These are phyloP conservation scores for Ceratosolen fusciceps DNA, from an alignment of 1,140 invertebrate genomes.

Conservation along the genomic window DNA sequence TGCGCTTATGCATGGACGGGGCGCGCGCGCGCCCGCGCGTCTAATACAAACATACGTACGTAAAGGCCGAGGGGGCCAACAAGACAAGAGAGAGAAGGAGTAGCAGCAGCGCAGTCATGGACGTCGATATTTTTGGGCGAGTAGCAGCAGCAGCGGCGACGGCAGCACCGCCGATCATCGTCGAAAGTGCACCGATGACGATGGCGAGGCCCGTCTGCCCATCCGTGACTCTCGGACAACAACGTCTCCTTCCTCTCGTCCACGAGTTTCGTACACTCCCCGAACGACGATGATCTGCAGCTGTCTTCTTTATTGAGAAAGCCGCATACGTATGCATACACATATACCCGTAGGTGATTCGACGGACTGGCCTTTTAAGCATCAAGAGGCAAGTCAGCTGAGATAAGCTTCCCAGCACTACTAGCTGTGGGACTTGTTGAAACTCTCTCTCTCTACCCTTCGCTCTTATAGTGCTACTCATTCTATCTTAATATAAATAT, in stretches of 20 bases:
- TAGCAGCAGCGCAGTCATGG: conserved; percentile 62
- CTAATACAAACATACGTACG: conserved; percentile 25
- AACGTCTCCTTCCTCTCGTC: conserved; percentile 43
- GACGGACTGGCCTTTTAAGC: not conserved
- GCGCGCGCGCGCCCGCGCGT: not conserved
- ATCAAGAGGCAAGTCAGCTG: conserved; percentile 22
- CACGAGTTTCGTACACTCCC: conserved; percentile 49
- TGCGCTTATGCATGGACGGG: no score
- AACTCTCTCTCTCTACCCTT: not conserved
- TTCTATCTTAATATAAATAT: not conserved
- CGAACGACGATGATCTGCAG: conserved; percentile 28
- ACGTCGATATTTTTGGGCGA: conserved; percentile 69
- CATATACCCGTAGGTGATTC: conserved; percentile 14
- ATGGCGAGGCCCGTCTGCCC: conserved; percentile 52
- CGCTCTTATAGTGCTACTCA: not conserved
- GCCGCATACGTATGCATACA: conserved; percentile 6
- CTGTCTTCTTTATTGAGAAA: conserved; percentile 1
- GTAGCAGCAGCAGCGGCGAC: conserved; percentile 53
- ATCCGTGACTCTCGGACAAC: not conserved
- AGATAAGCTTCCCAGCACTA: not conserved
- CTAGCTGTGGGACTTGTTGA: not conserved
- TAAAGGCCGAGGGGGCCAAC: conserved; percentile 37
- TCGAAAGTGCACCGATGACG: conserved; percentile 47
- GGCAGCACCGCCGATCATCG: conserved; percentile 45
- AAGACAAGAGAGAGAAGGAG: conserved; percentile 30